Evolutionary conservation across 2,113 vertebrate genomes (phyloP), one percentile per base, ranked within the genome.

Genomic region (Sylvilagus bachmani): DNA sequence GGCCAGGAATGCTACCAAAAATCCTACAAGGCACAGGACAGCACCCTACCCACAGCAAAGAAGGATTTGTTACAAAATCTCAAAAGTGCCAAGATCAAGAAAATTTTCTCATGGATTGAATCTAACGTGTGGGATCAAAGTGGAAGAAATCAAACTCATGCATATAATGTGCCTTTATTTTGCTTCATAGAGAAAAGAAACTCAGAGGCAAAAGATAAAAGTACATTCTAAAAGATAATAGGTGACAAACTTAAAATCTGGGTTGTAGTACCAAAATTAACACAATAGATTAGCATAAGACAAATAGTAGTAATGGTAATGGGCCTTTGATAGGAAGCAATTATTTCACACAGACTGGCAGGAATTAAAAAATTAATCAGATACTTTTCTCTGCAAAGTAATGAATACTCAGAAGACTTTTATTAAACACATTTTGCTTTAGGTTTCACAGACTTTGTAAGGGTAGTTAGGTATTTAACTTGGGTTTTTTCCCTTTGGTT

Each of bases 111-210:
- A 64, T 29, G 78, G 27, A 49, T 84, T 91, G 80, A 75, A 84
- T 94, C 38, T 70, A 82, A 89, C 89, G 75, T 75, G 51, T 69
- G 36, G 78, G 51, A 86, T 36, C 44, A 92, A 95, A 86, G 92
- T 24, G 49, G 10, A 91, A 62, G 38, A 93, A 94, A 69, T 53
- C 78, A 73, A 91, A 51, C 25, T 53, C 19, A 83, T 51, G 58
- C 11, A 55, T 61, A 91, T 44, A 36, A 83, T 66, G 62, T 93
- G 69, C 27, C 21, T 83, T 86, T 10, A 83, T 64, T 90, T 94
- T 88, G 55, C 82, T 97, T 86, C 29, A 69, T 19, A 81, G 62
- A 95, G 64, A n/a, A 93, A 90, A 82, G 36, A 78, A 91, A 19
- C 21, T 94, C 36, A 84, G 31, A 61, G 31, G 21, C n/a, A 93